Conservation (phyloP, 2,113 vertebrate genomes). For the Melanerpes aurifrons region DNA sequence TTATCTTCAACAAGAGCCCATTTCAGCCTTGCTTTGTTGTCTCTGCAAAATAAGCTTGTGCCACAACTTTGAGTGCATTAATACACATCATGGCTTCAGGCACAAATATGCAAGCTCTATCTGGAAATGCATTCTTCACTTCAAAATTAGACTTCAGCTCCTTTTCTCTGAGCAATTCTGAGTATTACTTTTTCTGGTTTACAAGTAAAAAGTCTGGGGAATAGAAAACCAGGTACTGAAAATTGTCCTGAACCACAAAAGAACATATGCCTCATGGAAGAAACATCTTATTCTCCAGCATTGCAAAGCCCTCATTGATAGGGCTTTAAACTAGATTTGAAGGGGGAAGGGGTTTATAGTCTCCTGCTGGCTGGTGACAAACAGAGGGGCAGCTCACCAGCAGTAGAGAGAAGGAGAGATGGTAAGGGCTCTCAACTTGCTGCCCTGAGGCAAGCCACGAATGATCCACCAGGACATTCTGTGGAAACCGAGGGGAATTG, state of each 20-base stretch:
- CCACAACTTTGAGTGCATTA: not conserved
- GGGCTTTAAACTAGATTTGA: no score
- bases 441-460: no score
- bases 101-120: not conserved
- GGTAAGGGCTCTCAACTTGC: no score
- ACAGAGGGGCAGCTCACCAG: no score
- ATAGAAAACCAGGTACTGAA: not conserved
- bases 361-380: no score
- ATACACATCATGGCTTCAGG: not conserved
- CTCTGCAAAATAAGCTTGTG: not conserved
- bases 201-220: not conserved
- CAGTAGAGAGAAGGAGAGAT: no score
- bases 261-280: slow-evolving; percentile 36
- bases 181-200: not conserved
- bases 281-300: not conserved
- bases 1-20: not conserved
- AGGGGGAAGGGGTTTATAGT: no score
- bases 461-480: no score
- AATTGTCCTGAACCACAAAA: slow-evolving; percentile 24
- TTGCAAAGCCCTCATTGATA: no score
- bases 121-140: not conserved
- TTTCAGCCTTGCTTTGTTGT: not conserved
- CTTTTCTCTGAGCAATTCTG: not conserved
- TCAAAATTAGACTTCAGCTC: not conserved
- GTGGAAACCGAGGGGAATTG: no score